Percentiles rank a stretch among this genome's conserved stretches.
Conservation (phyloP, 2,113 vertebrate species). For the Ginglymostoma cirratum region DNA sequence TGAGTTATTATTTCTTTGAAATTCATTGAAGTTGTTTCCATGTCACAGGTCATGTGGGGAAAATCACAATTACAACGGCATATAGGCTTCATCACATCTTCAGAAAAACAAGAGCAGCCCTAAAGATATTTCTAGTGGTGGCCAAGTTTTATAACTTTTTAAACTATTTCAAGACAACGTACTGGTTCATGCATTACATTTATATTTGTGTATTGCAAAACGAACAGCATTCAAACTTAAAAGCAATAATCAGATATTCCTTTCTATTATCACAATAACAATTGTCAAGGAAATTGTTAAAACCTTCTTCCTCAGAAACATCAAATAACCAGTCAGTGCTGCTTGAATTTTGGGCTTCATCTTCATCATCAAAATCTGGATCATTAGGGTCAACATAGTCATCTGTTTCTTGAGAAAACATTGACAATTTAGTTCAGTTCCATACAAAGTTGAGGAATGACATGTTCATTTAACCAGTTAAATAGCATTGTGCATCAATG, state of each 20-base stretch:
- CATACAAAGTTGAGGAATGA: neutral
- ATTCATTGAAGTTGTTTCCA: neutral
- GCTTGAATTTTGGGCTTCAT: neutral
- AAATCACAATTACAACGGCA: neutral
- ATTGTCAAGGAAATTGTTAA: neutral
- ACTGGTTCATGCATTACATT: neutral
- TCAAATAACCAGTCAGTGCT: neutral
- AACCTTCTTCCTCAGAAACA: constrained; percentile 13
- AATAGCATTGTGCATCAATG: neutral
- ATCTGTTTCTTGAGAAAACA: constrained; percentile 3
- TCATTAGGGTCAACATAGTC: neutral
- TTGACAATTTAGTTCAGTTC: neutral
- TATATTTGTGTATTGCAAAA: neutral
- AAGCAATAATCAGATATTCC: neutral
- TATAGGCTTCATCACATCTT: neutral
- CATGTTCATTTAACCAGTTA: neutral
- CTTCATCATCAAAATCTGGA: neutral
- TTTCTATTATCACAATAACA: neutral
- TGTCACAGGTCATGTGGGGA: neutral
- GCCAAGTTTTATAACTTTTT: neutral
- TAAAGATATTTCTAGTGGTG: neutral
- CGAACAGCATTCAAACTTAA: neutral
- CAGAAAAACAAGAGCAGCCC: neutral
- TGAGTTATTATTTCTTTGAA: neutral
- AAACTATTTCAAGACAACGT: neutral